Evolutionary conservation across 2,888 invertebrate genomes (phyloP).

Genomic region (Gryllus longicercus): DNA sequence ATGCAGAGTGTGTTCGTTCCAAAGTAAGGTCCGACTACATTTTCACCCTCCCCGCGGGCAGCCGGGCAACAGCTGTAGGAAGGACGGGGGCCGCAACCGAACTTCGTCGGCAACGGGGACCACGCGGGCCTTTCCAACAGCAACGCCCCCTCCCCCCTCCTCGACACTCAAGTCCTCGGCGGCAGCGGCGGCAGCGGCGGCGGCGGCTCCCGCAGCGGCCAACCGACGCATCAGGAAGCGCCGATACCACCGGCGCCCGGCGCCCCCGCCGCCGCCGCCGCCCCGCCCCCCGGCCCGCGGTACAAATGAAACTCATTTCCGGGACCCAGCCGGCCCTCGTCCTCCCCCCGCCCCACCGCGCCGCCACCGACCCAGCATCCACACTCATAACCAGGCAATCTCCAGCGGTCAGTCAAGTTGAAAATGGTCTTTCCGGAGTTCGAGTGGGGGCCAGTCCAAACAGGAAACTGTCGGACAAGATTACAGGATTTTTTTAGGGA

Average conservation of each 20-base stretch:
- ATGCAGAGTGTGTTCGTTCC: too few species aligned
- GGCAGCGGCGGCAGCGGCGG: too few species aligned
- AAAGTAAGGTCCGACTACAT: too few species aligned
- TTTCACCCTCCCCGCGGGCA: too few species aligned
- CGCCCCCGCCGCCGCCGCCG: not conserved
- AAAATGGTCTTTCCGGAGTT: not conserved
- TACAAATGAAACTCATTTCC: conserved; percentile 17
- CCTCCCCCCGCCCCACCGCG: not conserved
- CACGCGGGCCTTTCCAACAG: too few species aligned
- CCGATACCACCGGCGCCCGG: not conserved
- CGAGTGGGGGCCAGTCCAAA: not conserved
- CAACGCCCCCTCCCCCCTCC: too few species aligned
- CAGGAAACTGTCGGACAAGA: not conserved
- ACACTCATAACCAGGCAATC: not conserved
- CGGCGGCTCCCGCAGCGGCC: not conserved
- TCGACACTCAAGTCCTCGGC: too few species aligned
- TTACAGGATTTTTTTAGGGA: not conserved
- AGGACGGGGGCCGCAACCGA: too few species aligned
- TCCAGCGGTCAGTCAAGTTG: not conserved
- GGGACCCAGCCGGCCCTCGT: not conserved
- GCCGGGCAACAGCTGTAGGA: too few species aligned
- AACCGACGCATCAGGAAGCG: conserved; percentile 2
- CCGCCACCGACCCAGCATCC: not conserved
- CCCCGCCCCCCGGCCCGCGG: not conserved
- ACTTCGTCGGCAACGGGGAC: too few species aligned